Base-by-base conservation (phyloP, 2,797 vertebrate genomes). In the Danio tinwini region DNA sequence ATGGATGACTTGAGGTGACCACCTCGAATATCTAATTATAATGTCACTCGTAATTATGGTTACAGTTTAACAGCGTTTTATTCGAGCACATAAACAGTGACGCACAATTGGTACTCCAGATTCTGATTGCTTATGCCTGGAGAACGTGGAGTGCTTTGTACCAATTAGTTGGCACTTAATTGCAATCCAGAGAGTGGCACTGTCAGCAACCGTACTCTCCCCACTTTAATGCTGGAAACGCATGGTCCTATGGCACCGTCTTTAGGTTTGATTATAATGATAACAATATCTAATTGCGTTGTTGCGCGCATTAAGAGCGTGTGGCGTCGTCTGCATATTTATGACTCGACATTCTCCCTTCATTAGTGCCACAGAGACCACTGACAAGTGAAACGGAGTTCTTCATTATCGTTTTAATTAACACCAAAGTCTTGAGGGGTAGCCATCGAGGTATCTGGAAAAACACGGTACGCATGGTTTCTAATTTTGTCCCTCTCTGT, bases 401-500 rank as follows among this genome's bases (percentile, higher is more conserved):
- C 78, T 78, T 85, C 65, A 78, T 78, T 78, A 85, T 78, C 70
- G 19, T 79, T 73, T 85, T 85, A 83, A 79, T 78, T 83, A 82
- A 78, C 76, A 78, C 59, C 81, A 52, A 52, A 78, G 68, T 78
- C 74, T 75, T 70, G 84, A 85, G 78, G 64, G 81, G 76, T 73
- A 55, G 65, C 68, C 71, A 81, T 76, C 53, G 52, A 83, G 77
- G 71, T 69, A 76, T 78, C 75, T 61, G 47, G 47, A 78, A 76
- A 29, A 81, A 79, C 70, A 79, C 58, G 40, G 81, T 70, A 19
- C 65, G 29, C 29, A 79, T 55, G 78, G 61, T 68, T 64, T 61
- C 76, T 72, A 67, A 78, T 85, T 85, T 73, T 59, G 71, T 47
- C 65, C 63, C 59, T 74, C 76, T 78, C 81, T 45, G 59, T 19